phyloP scores from a whole-genome alignment of 2,797 vertebrate genomes.

The Halcyon leucocephala region DNA sequence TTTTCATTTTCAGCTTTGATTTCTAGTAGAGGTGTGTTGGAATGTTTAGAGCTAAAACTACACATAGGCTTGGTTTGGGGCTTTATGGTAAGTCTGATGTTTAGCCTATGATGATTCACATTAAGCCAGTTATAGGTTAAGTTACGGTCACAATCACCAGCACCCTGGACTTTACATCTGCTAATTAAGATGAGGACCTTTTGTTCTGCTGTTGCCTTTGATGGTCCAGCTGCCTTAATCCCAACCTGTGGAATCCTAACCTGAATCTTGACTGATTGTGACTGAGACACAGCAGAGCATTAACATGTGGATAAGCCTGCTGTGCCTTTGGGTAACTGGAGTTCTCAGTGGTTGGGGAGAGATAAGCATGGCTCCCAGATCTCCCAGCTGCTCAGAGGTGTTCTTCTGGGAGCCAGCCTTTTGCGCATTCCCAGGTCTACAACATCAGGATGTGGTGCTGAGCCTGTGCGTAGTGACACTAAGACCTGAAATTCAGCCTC shows the following conservation, averaged over 20 bases:
- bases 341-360: background rate
- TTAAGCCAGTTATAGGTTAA: background rate
- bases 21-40: background rate
- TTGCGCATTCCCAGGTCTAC: background rate
- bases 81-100: background rate
- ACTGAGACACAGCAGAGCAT: background rate
- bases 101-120: background rate
- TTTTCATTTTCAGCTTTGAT: background rate
- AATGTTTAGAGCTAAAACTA: background rate
- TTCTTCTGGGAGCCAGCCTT: background rate
- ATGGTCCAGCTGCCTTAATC: background rate
- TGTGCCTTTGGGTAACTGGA: background rate
- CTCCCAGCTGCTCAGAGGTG: background rate
- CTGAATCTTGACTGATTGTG: rapidly evolving
- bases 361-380: background rate
- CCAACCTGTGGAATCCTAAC: background rate
- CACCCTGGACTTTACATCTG: background rate
- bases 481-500: background rate
- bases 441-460: background rate
- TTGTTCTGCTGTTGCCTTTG: background rate
- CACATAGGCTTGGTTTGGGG: background rate
- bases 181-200: background rate
- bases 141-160: background rate
- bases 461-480: background rate
- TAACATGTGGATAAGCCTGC: background rate